Evolutionary conservation across 2,113 vertebrate species (phyloP).

Genomic region (Polypterus senegalus): DNA sequence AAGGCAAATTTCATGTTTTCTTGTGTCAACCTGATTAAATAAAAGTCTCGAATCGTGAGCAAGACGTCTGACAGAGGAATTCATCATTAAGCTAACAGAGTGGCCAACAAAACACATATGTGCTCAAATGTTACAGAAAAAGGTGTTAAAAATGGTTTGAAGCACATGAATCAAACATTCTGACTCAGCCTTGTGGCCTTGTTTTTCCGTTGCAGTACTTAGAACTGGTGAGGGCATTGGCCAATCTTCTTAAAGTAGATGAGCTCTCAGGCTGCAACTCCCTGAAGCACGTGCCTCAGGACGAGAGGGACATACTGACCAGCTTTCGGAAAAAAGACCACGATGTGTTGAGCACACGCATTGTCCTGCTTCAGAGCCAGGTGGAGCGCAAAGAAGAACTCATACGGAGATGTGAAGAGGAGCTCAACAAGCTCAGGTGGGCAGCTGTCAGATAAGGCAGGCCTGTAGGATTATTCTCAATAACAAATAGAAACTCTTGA

Average conservation of each 20-base stretch:
- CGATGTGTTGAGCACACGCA: slow-evolving; percentile 37
- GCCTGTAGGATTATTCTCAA: neutral
- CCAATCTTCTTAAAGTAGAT: slow-evolving; percentile 48
- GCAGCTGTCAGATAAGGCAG: neutral
- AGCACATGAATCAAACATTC: too few species aligned
- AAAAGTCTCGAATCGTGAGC: too few species aligned
- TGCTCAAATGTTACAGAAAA: too few species aligned
- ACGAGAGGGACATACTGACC: slow-evolving; percentile 33
- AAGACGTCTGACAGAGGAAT: too few species aligned
- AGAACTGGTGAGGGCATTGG: slow-evolving; percentile 41
- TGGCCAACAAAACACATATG: too few species aligned
- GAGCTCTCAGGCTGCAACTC: slow-evolving; percentile 47
- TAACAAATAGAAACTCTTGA: neutral
- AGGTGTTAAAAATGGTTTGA: too few species aligned
- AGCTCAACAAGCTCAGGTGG: slow-evolving; percentile 49
- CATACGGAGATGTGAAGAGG: slow-evolving; percentile 33
- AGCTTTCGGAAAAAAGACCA: slow-evolving; percentile 38
- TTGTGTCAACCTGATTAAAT: too few species aligned
- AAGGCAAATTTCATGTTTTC: too few species aligned
- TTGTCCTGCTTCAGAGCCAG: slow-evolving; percentile 40
- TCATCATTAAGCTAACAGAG: too few species aligned
- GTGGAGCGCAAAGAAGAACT: slow-evolving; percentile 46
- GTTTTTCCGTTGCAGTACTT: slow-evolving; percentile 40
- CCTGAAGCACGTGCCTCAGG: slow-evolving; percentile 40
- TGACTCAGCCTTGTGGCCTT: too few species aligned